Evolutionary conservation across 1,140 invertebrate genomes (phyloP), one percentile per base, ranked within the genome.

Genomic region (Lepidurus apus): DNA sequence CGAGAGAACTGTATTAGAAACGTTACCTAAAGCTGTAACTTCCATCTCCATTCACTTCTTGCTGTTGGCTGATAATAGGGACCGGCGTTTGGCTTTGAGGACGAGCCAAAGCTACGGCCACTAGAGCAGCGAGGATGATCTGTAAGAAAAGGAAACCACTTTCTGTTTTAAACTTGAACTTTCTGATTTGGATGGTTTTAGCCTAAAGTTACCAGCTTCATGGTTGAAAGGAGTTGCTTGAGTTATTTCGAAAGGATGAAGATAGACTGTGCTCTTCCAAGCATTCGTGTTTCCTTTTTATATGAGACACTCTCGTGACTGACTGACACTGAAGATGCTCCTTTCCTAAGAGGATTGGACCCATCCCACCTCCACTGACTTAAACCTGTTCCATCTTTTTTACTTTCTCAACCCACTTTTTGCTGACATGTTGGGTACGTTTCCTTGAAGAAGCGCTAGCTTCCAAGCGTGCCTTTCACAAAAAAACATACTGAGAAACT

Each of bases 21-120:
- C n/a, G n/a, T n/a, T 80, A 75, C 53, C 44, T 74, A 42, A 77
- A 77, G 42, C 24, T 34, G 44, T 79, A 79, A 45, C 43, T 79
- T 34, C 78, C 78, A 65, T 79, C 78, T 17, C 65, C 74, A 21
- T 77, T 77, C 21, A 79, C 74, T 79, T 79, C 75, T 45, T 74
- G 76, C 11, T 78, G 44, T 9, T 79, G 73, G 42, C 43, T 79
- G 42, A 79, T 44, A 44, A 79, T 79, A 1, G 77, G 24, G 9
- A 77, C 45, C 4, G 77, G 77, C 26, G 42, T 73, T 9, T 44
- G 65, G 26, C 43, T 26, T 53, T 77, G 77, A 34, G 77, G 77
- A 45, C 47, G 47, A 26, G 77, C 77, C 42, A 17, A 10, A 0
- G 77, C 77, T 21, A 77, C 77, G 42, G 77, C 53, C 77, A 77